Base-by-base conservation (phyloP, 2,113 vertebrate genomes). In the Pseudorectes ferrugineus region DNA sequence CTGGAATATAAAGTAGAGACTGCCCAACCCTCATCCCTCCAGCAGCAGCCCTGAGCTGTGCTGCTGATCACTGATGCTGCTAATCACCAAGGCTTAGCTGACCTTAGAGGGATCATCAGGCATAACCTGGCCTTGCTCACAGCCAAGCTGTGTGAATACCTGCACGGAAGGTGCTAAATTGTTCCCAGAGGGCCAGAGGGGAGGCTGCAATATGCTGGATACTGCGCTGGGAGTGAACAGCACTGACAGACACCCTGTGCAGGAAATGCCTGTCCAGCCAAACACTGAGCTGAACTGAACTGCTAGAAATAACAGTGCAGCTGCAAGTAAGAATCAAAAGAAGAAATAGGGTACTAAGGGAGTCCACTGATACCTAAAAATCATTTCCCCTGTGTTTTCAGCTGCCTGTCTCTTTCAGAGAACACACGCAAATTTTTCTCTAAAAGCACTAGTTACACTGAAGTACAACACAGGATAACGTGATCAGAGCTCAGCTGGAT, bases 401-500 rank as follows among this genome's bases (percentile, higher is more conserved):
- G 74, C 43, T 95, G 85, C 59, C 61, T 46, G 20, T n/a, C 59
- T 94, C 84, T 95, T 90, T 87, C 59, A 84, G 79, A 80, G 49
- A 97, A 95, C 42, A 87, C 38, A 85, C 62, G 43, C 33, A 81
- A 86, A 67, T 74, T 77, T 46, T 62, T 67, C 40, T 85, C 51
- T 46, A 90, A 96, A 97, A 93, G 57, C 48, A 58, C 62, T 63
- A 62, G 45, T 55, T 89, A 59, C 29, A 65, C 79, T 92, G 81
- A 95, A 94, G 88, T 75, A 89, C 75, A 92, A 89, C 94, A 95
- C 36, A 76, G 42, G 59, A 93, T 80, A 85, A 92, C 86, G 73
- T 46, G 55, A 96, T 92, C 79, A 91, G 95, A 93, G 49, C 96
- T 83, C 96, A 97, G 95, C 74, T 95, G 95, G 96, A 96, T 94